A percentile compares a stretch with the other conserved stretches of the same genome.
Conservation (phyloP, 2,888 invertebrate genomes). For the Griposia aprilina region DNA sequence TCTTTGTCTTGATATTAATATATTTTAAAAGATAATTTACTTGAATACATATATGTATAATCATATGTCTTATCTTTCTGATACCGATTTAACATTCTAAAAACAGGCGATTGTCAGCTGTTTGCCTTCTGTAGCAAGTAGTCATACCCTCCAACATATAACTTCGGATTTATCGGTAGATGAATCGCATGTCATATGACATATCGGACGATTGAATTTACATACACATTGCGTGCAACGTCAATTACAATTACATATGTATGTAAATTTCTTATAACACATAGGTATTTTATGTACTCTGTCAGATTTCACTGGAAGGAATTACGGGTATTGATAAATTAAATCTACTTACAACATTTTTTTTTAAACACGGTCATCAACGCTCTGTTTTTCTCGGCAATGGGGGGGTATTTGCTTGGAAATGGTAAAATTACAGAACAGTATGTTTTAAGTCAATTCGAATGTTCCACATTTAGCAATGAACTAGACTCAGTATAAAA, state of each 20-base stretch:
- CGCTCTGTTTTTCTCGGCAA: neutral
- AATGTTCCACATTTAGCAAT: neutral
- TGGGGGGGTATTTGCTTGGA: neutral
- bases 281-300: conserved; percentile 29
- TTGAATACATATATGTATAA: neutral
- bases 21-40: neutral
- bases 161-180: conserved; percentile 42
- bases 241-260: conserved; percentile 31
- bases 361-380: neutral
- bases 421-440: neutral
- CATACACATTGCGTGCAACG: conserved; percentile 44
- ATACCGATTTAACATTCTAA: conserved; percentile 4
- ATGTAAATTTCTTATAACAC: conserved; percentile 43
- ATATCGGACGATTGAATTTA: conserved; percentile 42
- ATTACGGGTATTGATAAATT: neutral
- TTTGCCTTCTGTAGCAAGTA: conserved; percentile 34
- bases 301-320: conserved; percentile 6
- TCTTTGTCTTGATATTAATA: no score
- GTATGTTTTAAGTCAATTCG: neutral
- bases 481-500: neutral
- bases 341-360: neutral
- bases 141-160: conserved; percentile 12
- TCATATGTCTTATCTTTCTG: neutral
- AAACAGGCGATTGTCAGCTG: conserved; percentile 14
- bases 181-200: conserved; percentile 37